phyloP scores from a whole-genome alignment of 1,140 invertebrate species.

The Tetraneura akinire region DNA sequence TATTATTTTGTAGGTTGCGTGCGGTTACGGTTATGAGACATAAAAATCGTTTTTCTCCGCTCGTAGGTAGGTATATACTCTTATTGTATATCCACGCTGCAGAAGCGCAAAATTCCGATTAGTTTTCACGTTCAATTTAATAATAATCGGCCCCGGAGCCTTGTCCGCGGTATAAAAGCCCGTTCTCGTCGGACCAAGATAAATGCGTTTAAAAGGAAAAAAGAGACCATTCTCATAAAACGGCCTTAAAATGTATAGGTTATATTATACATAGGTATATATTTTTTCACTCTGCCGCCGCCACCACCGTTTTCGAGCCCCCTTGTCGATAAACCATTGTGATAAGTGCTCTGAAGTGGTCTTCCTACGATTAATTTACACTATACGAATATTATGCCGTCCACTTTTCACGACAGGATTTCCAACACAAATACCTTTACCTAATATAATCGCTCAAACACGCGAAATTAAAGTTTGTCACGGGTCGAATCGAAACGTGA shows the following conservation, averaged over 20 bases:
- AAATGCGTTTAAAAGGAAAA: conserved; percentile 41
- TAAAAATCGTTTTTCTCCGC: background rate
- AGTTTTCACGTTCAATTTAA: conserved; percentile 43
- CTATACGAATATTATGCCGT: background rate
- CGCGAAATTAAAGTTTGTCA: background rate
- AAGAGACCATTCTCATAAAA: conserved; percentile 1
- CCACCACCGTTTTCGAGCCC: background rate
- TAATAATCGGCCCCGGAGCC: conserved; percentile 33
- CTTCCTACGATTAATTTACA: conserved; percentile 20
- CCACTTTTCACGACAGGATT: background rate
- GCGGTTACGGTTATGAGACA: background rate
- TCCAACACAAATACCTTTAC: background rate
- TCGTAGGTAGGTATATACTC: too few relatives aligned
- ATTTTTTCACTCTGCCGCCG: background rate
- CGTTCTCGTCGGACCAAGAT: conserved; percentile 32
- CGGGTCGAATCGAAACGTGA: background rate
- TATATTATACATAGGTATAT: background rate
- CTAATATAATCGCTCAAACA: background rate
- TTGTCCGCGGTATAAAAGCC: conserved; percentile 22
- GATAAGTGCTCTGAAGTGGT: conserved; percentile 21
- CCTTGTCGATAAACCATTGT: conserved; percentile 27
- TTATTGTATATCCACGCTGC: too few relatives aligned
- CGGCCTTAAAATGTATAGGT: background rate
- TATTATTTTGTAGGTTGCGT: background rate
- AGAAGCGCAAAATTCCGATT: conserved; percentile 25